A percentile compares a stretch with the other conserved stretches of the same genome.
Evolutionary conservation across 2,797 vertebrate genomes (phyloP).

Genomic region (Okamejei kenojei): DNA sequence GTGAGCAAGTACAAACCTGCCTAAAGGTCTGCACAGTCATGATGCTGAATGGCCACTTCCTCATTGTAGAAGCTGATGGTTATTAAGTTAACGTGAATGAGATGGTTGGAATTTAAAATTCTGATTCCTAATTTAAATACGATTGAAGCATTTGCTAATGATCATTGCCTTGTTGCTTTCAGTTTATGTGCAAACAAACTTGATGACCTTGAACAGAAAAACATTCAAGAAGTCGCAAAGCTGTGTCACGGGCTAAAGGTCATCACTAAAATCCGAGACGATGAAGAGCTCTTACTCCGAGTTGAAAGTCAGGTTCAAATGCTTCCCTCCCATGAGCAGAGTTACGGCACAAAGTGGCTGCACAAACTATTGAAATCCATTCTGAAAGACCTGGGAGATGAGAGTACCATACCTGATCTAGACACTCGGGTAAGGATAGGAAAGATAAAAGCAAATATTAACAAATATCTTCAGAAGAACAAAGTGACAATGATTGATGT

Average conservation of each 20-base stretch:
- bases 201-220: neutral
- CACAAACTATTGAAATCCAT: conserved; percentile 8
- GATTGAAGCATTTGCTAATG: neutral
- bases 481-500: neutral
- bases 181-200: conserved; percentile 39
- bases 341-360: neutral
- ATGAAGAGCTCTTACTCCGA: conserved; percentile 20
- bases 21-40: neutral
- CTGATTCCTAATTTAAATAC: neutral
- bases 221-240: neutral
- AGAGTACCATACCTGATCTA: neutral
- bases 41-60: neutral
- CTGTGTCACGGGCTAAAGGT: neutral
- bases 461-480: too few relatives aligned
- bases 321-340: neutral
- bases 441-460: neutral
- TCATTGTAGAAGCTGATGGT: neutral
- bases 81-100: neutral
- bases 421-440: neutral
- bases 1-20: too few relatives aligned
- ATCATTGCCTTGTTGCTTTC: neutral
- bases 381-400: conserved; percentile 27
- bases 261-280: conserved; percentile 35
- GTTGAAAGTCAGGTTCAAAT: neutral
- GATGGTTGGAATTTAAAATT: neutral